phyloP scores from a whole-genome alignment of 2,113 vertebrate species.

The Pandion haliaetus region DNA sequence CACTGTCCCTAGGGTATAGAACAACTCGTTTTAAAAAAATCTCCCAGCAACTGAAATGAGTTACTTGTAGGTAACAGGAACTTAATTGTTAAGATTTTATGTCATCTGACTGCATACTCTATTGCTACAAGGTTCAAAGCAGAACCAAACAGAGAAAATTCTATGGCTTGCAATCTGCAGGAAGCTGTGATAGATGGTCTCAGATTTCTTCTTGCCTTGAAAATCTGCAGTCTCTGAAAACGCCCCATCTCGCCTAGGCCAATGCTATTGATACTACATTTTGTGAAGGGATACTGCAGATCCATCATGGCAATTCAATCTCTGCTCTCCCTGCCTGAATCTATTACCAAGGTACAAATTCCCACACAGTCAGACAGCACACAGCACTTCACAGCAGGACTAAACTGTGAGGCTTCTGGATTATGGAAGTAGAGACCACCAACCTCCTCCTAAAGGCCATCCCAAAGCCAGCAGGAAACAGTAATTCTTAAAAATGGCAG shows the following conservation, averaged over 20 bases:
- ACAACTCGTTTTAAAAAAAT: background rate
- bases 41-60: background rate
- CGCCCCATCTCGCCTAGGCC: background rate
- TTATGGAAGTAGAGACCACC: background rate
- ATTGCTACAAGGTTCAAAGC: background rate
- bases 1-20: background rate
- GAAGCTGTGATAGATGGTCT: background rate
- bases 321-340: background rate
- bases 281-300: background rate
- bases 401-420: background rate
- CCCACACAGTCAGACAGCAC: background rate
- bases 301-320: background rate
- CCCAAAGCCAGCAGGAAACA: background rate
- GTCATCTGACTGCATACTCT: background rate
- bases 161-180: background rate
- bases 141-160: background rate
- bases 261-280: background rate
- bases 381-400: background rate
- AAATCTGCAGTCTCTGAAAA: background rate
- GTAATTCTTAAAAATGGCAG: background rate
- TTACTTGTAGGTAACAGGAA: background rate
- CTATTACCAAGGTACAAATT: background rate
- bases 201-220: background rate
- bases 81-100: background rate
- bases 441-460: background rate